A percentile compares a stretch with the other conserved stretches of the same genome.
These are phyloP conservation scores for Crambe crambe DNA, from an alignment of 37 sponge, comb jelly and placozoan genomes.

Conservation along the genomic window DNA sequence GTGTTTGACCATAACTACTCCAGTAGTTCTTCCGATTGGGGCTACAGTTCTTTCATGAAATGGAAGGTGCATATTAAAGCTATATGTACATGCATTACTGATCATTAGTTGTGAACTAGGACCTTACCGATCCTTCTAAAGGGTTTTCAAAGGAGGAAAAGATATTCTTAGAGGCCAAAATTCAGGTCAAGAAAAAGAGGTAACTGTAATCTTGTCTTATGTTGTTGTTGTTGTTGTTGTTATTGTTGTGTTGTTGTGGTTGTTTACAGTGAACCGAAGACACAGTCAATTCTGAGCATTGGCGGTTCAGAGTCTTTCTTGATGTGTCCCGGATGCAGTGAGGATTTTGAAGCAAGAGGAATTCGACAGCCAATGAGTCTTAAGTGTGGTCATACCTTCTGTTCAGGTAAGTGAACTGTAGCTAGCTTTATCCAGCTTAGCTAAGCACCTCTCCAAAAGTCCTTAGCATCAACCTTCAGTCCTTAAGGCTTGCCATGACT, in stretches of 20 bases:
- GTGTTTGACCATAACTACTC: conserved; percentile 35
- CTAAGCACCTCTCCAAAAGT: not conserved
- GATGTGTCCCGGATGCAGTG: conserved; percentile 10
- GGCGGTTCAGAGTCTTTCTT: conserved; percentile 4
- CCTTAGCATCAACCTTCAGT: not conserved
- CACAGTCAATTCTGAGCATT: not conserved
- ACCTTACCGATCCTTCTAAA: conserved; percentile 11
- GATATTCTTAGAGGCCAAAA: conserved; percentile 15
- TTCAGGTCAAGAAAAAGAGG: not conserved
- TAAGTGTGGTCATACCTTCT: conserved; percentile 49
- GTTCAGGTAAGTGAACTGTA: conserved; percentile 12
- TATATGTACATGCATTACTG: not conserved
- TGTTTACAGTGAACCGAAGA: not conserved
- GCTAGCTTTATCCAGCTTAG: not conserved
- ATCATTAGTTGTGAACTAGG: not conserved
- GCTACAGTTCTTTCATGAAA: conserved; percentile 32
- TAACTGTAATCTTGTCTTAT: not conserved
- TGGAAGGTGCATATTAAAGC: conserved; percentile 7
- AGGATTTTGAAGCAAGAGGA: conserved; percentile 15
- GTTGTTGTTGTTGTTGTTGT: not conserved
- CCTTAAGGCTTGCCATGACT: not conserved
- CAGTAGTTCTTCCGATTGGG: conserved; percentile 28
- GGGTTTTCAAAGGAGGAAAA: conserved; percentile 26
- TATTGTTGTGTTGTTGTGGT: not conserved
- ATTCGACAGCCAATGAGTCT: conserved; percentile 26